Evolutionary conservation across 2,888 invertebrate genomes (phyloP).

Genomic region (Entomobrya multifasciata): DNA sequence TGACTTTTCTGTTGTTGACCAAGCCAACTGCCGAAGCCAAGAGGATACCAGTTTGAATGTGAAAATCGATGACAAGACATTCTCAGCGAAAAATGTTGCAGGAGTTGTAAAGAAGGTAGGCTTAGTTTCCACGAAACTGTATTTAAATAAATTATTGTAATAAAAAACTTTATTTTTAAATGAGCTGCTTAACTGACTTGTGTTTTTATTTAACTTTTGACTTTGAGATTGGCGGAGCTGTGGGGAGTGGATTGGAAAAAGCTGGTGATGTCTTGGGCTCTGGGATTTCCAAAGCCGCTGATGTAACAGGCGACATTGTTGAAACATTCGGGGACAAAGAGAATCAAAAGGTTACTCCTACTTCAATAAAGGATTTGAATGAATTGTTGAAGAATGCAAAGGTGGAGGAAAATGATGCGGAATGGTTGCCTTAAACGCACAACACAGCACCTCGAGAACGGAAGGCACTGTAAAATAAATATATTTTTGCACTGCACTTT

Average conservation of each 20-base stretch:
- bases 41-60: constrained; percentile 85
- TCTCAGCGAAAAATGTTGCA: constrained; percentile 88
- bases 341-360: constrained; percentile 66
- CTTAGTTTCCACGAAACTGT: constrained; percentile 83
- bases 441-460: too few relatives aligned
- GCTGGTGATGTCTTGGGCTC: constrained; percentile 78
- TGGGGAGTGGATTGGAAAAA: constrained; percentile 78
- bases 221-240: constrained; percentile 77
- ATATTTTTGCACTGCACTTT: not conserved
- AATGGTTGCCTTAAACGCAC: constrained; percentile 74
- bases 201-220: constrained; percentile 33
- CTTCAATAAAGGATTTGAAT: constrained; percentile 73
- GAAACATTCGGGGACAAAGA: constrained; percentile 76
- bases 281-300: constrained; percentile 78
- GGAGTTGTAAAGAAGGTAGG: constrained; percentile 84
- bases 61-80: constrained; percentile 88
- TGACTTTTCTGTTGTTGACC: constrained; percentile 88
- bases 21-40: constrained; percentile 85
- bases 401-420: constrained; percentile 78
- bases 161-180: too few relatives aligned
- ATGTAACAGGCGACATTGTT: constrained; percentile 77
- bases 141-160: too few relatives aligned
- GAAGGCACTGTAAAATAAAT: too few relatives aligned
- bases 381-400: constrained; percentile 78
- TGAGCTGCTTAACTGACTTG: not conserved